Percentiles rank a stretch among this genome's conserved stretches.
These are phyloP conservation scores for Drosophila littoralis DNA, from an alignment of 1,140 invertebrate genomes.

Conservation along the genomic window DNA sequence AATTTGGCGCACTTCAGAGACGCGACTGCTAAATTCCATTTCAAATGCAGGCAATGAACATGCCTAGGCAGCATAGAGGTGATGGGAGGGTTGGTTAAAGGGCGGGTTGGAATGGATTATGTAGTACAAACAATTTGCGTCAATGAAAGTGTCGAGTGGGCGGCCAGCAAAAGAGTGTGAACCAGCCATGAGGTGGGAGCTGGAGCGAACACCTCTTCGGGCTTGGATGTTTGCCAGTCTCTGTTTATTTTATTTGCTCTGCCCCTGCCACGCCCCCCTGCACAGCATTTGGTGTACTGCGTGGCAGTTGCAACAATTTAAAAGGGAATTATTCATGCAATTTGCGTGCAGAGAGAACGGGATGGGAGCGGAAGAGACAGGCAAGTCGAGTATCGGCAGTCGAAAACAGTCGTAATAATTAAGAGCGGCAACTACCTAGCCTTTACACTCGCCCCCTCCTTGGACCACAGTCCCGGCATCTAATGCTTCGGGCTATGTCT, in stretches of 20 bases:
- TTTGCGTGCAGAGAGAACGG: constrained; percentile 47
- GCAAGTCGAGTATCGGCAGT: constrained; percentile 16
- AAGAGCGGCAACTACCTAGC: constrained; percentile 16
- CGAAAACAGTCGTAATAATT: constrained; percentile 49
- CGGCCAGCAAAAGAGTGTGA: neutral
- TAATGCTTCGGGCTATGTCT: constrained; percentile 33
- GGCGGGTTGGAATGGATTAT: constrained; percentile 28
- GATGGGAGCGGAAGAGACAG: neutral
- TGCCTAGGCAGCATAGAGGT: neutral
- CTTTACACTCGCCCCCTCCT: neutral
- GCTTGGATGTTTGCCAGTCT: constrained; percentile 48
- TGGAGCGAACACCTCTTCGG: constrained; percentile 8
- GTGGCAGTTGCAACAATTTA: constrained; percentile 72
- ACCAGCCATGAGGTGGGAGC: neutral
- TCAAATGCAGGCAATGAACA: constrained; percentile 64
- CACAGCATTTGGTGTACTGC: constrained; percentile 27
- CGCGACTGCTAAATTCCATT: constrained; percentile 53
- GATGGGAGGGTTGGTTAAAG: neutral
- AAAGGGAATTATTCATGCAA: constrained; percentile 84
- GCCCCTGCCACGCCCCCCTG: neutral
- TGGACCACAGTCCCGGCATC: neutral
- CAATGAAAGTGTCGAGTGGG: constrained; percentile 67
- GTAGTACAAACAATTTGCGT: constrained; percentile 77
- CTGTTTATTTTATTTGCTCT: constrained; percentile 70
- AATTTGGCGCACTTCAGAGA: constrained; percentile 61